These are phyloP conservation scores for Zoroaster sp. DNA, from an alignment of 53 echinoderm and acorn worm genomes.

Conservation along the genomic window DNA sequence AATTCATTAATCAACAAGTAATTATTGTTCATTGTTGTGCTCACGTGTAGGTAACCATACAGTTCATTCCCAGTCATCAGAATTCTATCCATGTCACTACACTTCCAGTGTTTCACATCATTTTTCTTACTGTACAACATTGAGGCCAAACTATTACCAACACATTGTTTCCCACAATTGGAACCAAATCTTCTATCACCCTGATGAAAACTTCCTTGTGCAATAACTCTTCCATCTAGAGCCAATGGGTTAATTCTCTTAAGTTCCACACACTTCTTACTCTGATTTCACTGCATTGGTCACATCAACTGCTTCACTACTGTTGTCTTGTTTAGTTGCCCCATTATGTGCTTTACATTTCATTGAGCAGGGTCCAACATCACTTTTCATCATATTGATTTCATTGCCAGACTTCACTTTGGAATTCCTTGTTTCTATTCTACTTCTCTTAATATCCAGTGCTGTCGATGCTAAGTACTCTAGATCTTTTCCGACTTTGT, in stretches of 20 bases:
- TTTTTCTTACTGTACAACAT: background rate
- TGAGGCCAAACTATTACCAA: background rate
- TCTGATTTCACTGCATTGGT: background rate
- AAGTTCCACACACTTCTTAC: background rate
- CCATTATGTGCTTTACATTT: background rate
- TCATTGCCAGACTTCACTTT: background rate
- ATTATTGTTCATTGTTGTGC: background rate
- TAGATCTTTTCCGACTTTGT: background rate
- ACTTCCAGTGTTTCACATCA: background rate
- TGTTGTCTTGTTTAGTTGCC: background rate
- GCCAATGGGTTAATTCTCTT: background rate
- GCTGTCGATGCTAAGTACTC: background rate
- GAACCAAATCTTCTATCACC: background rate
- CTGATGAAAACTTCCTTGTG: background rate
- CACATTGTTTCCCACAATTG: background rate
- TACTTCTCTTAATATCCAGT: background rate
- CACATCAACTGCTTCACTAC: no score
- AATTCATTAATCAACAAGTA: background rate
- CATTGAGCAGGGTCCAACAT: background rate
- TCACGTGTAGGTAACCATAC: background rate
- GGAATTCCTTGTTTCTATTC: background rate
- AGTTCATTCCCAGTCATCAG: background rate
- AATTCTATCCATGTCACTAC: no score
- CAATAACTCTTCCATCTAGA: background rate
- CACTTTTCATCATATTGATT: background rate